Conservation (phyloP, 92 coral and sea anemone genomes). For the Bergia sp. region DNA sequence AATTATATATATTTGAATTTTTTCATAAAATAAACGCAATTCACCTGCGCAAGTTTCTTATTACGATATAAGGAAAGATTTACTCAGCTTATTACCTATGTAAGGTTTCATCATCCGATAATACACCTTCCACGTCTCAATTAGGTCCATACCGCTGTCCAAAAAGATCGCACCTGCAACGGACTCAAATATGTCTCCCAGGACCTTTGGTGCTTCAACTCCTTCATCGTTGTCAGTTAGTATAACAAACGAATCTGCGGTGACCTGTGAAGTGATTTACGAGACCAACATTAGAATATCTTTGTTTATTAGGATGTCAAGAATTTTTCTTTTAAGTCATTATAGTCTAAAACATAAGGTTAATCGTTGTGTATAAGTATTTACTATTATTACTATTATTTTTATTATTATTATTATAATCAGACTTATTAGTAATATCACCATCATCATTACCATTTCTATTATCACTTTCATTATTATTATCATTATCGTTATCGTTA, state of each 20-base stretch:
- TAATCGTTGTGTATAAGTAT: no score
- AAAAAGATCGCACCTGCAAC: slow-evolving; percentile 97
- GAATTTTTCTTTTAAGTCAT: neutral
- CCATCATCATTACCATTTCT: no score
- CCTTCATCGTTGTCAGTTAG: slow-evolving; percentile 75
- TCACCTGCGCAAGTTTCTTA: neutral
- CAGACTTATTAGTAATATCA: no score
- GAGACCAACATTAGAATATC: neutral
- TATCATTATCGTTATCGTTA: no score
- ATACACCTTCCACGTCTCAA: slow-evolving; percentile 82
- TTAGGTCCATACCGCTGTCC: slow-evolving; percentile 97
- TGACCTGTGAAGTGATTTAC: slow-evolving; percentile 53
- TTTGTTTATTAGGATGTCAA: neutral
- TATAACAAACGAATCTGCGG: slow-evolving; percentile 80
- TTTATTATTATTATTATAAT: no score
- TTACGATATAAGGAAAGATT: neutral
- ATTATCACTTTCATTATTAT: no score
- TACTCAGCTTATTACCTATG: slow-evolving; percentile 61
- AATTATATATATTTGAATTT: no score
- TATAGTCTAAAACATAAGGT: no score
- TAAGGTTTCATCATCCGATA: slow-evolving; percentile 93
- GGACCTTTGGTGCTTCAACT: slow-evolving; percentile 94
- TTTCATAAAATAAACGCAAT: neutral
- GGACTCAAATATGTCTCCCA: slow-evolving; percentile 97
- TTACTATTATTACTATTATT: no score